Conservation (phyloP, 2,113 vertebrate species). For the Setophaga petechia region DNA sequence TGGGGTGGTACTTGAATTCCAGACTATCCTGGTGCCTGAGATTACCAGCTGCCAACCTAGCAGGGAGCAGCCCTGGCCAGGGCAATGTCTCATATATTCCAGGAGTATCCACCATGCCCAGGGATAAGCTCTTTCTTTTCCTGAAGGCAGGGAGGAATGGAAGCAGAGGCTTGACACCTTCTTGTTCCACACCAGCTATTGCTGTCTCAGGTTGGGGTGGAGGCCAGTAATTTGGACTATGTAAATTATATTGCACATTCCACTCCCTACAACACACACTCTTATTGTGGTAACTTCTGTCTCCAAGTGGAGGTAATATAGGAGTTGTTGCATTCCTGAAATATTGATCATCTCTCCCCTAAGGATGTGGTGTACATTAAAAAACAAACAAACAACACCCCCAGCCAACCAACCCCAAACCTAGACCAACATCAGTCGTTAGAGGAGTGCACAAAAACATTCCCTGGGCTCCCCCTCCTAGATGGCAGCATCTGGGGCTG, state of each 20-base stretch:
- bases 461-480: not conserved
- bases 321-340: not conserved
- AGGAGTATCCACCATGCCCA: not conserved
- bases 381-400: not conserved
- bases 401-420: not conserved
- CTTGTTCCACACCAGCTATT: not conserved
- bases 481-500: not conserved
- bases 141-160: not conserved
- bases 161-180: not conserved
- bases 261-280: not conserved
- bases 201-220: not conserved
- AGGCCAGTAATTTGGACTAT: not conserved
- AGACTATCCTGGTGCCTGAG: not conserved
- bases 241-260: not conserved
- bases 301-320: not conserved
- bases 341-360: not conserved
- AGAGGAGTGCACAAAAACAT: not conserved
- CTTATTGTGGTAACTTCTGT: not conserved
- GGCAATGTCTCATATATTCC: not conserved
- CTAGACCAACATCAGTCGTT: not conserved
- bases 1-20: not conserved
- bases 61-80: not conserved
- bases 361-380: not conserved
- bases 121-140: not conserved
- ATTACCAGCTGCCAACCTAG: not conserved